These are phyloP conservation scores for Calvadosia cruxmelitensis DNA, from an alignment of 30 jellyfish, hydroid and myxozoan genomes.

Conservation along the genomic window DNA sequence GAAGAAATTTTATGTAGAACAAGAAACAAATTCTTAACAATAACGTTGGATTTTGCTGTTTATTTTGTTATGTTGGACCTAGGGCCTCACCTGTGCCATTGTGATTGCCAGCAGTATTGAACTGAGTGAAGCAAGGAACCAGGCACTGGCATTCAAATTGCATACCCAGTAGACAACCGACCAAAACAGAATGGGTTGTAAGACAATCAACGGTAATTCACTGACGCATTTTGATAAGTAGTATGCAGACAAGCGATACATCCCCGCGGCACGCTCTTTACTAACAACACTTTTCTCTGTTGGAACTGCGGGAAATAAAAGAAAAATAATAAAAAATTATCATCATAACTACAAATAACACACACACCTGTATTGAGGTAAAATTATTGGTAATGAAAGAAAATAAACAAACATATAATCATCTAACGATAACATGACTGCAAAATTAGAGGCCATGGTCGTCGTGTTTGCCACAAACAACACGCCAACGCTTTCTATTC, in stretches of 20 bases:
- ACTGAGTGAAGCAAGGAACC: constrained; percentile 3
- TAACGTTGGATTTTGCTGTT: too few species aligned
- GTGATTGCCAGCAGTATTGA: neutral
- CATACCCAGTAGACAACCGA: constrained; percentile 10
- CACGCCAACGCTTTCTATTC: too few species aligned
- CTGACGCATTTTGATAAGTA: constrained; percentile 6
- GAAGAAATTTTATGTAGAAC: too few species aligned
- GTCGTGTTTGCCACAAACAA: too few species aligned
- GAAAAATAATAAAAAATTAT: too few species aligned
- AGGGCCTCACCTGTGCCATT: constrained; percentile 3
- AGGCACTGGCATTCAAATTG: neutral
- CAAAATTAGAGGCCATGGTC: too few species aligned
- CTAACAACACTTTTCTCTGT: constrained; percentile 5
- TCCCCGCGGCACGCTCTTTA: constrained; percentile 11
- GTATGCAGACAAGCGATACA: constrained; percentile 13
- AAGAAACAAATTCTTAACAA: too few species aligned
- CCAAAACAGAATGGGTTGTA: constrained; percentile 10
- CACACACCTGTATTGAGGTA: neutral
- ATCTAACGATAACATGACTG: too few species aligned
- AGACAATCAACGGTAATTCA: constrained; percentile 1
- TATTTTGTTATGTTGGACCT: too few species aligned
- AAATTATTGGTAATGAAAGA: too few species aligned
- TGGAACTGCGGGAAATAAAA: neutral
- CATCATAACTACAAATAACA: too few species aligned
- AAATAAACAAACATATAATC: too few species aligned